A percentile compares a stretch with the other conserved stretches of the same genome.
phyloP scores from a whole-genome alignment of 2,888 invertebrate genomes.

The Oasisia sp. region DNA sequence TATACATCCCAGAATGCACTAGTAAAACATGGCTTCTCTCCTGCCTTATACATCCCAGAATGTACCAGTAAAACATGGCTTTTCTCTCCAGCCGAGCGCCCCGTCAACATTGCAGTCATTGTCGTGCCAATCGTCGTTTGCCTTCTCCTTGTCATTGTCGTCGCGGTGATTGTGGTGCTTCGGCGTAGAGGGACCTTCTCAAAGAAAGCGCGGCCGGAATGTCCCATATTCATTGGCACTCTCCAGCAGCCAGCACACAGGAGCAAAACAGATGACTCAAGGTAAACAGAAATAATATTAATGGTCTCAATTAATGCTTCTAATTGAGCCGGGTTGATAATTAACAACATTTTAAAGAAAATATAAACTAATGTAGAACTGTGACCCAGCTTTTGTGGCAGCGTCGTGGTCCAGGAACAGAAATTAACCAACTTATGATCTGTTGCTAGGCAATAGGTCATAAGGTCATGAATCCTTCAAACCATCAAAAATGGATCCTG shows the following conservation, averaged over 20 bases:
- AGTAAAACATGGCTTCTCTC: too few relatives aligned
- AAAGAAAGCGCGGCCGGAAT: neutral
- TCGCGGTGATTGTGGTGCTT: neutral
- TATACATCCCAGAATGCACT: too few relatives aligned
- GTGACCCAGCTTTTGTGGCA: too few relatives aligned
- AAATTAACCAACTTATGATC: too few relatives aligned
- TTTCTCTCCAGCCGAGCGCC: neutral
- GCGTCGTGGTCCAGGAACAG: too few relatives aligned
- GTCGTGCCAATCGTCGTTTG: neutral
- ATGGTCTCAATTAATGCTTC: neutral
- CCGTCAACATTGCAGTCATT: neutral
- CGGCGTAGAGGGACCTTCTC: neutral
- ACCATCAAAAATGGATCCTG: too few relatives aligned
- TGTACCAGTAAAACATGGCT: too few relatives aligned
- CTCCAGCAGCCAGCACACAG: conserved; percentile 2
- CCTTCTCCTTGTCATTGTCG: neutral
- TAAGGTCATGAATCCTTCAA: too few relatives aligned
- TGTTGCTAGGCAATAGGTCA: too few relatives aligned
- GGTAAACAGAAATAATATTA: neutral
- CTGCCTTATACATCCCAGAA: too few relatives aligned
- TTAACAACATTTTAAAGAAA: neutral
- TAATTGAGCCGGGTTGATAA: neutral
- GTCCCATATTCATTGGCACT: conserved; percentile 6
- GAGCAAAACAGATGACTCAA: neutral
- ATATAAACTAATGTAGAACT: neutral